Conservation (phyloP, 2,113 vertebrate species). For the Ornithorhynchus anatinus region DNA sequence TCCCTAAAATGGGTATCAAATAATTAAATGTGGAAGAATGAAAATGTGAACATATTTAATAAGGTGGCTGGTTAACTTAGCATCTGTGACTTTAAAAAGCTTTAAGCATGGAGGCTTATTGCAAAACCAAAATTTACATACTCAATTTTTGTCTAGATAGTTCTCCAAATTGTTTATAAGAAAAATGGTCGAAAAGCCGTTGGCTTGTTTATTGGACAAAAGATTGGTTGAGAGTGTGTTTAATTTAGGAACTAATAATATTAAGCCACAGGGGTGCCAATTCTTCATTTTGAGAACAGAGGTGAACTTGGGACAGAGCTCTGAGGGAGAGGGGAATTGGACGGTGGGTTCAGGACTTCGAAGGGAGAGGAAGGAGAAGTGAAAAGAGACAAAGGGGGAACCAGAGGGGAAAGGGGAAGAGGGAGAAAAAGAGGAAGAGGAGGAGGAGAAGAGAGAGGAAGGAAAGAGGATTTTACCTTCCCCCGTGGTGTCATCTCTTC, state of each 20-base stretch:
- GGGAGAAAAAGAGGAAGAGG: constrained; percentile 24
- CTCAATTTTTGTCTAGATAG: constrained; percentile 12
- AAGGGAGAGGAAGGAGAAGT: no score
- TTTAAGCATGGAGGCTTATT: background rate
- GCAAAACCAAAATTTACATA: constrained; percentile 1
- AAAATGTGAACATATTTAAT: constrained; percentile 13
- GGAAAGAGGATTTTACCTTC: no score
- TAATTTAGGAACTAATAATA: no score
- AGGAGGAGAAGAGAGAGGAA: constrained; percentile 23
- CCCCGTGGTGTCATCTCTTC: no score
- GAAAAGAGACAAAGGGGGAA: no score
- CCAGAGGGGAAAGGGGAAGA: constrained; percentile 10
- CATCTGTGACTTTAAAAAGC: background rate
- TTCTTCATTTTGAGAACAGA: no score
- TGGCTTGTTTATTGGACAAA: background rate
- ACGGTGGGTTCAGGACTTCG: no score
- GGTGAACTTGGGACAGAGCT: no score
- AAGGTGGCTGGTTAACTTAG: background rate
- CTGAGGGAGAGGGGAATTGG: no score
- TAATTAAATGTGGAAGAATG: background rate
- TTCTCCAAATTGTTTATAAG: constrained; percentile 10
- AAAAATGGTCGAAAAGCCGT: background rate
- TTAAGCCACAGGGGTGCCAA: no score
- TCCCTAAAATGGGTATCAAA: constrained; percentile 15
- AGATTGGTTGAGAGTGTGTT: no score